Base-by-base conservation (phyloP, 2,797 vertebrate species). In the Muscicapa comitata region DNA sequence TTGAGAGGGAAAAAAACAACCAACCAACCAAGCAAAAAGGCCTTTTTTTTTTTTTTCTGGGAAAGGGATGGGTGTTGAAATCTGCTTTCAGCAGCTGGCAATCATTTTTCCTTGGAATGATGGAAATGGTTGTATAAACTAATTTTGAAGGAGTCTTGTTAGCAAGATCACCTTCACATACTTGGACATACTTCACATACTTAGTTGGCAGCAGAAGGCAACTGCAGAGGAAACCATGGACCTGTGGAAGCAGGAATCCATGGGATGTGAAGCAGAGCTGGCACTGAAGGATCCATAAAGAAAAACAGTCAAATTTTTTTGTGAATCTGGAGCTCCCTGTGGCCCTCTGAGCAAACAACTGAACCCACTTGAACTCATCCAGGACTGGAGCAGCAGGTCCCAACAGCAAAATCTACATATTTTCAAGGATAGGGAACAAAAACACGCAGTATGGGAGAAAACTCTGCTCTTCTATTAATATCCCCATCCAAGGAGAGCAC, bases 371-470 rank as follows among this genome's bases (percentile, higher is more conserved):
- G n/a, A 65, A 45, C 40, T 65, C 55, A 14, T 24, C 17, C 9
- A 62, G 35, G 37, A 28, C 11, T 42, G 14, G 18, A 47, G 31
- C 38, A 57, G 21, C 7, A 51, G 70, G 14, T 50, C 33, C 37
- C 7, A 11, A 7, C 3, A 8, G 23, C 43, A 79, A 61, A 59
- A 59, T 54, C 10, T 15, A 11, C 53, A 38, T 31, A 17, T 1
- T 5, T 0, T 7, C 18, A 9, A 6, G 38, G 23, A 21, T 2
- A 48, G 13, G 31, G 26, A 7, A 42, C 50, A 29, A 94, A 88
- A 45, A 0, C 24, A 29, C 66, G 7, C 1, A 24, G 7, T 6
- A 9, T 0, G 5, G 14, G 26, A 53, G 37, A 53, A 8, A 29
- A 17, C 20, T 3, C 17, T 43, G 8, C 38, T 55, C 9, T 76